These are phyloP conservation scores for Mythimna ferrago DNA, from an alignment of 2,888 invertebrate genomes.

Conservation along the genomic window DNA sequence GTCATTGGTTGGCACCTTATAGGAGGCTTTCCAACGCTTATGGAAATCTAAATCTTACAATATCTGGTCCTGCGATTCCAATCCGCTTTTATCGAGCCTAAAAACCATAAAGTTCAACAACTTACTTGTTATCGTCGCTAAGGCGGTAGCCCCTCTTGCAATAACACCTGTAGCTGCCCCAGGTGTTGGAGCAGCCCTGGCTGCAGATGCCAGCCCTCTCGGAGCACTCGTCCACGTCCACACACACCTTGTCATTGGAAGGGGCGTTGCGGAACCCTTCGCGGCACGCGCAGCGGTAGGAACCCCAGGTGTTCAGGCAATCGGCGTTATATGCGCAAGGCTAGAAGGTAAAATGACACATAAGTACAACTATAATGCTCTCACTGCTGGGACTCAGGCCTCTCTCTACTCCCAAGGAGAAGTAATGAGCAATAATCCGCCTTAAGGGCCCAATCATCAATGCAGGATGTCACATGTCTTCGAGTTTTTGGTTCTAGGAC, in stretches of 20 bases:
- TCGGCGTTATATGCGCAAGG: slow-evolving; percentile 84
- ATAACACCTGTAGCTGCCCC: slow-evolving; percentile 97
- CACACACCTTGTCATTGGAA: slow-evolving; percentile 88
- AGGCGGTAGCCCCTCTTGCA: slow-evolving; percentile 96
- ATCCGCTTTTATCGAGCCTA: background rate
- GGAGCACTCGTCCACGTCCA: slow-evolving; percentile 93
- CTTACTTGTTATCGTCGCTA: slow-evolving; percentile 92
- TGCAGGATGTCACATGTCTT: too few species aligned
- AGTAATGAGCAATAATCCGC: too few species aligned
- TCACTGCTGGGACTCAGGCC: too few species aligned
- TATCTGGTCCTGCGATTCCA: too few species aligned
- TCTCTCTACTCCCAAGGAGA: too few species aligned
- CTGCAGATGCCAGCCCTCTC: slow-evolving; percentile 92
- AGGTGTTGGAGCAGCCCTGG: slow-evolving; percentile 97
- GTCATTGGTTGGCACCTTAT: too few species aligned
- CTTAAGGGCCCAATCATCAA: too few species aligned
- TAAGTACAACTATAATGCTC: too few species aligned
- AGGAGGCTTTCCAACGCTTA: too few species aligned
- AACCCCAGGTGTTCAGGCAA: slow-evolving; percentile 87
- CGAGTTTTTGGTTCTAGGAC: too few species aligned
- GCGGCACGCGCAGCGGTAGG: slow-evolving; percentile 85
- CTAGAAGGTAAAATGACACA: slow-evolving; percentile 73
- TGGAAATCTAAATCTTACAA: too few species aligned
- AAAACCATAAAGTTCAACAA: background rate
- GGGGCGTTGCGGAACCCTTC: slow-evolving; percentile 85